These are phyloP conservation scores for Andrena hattorfiana DNA, from an alignment of 2,888 invertebrate genomes.

Conservation along the genomic window DNA sequence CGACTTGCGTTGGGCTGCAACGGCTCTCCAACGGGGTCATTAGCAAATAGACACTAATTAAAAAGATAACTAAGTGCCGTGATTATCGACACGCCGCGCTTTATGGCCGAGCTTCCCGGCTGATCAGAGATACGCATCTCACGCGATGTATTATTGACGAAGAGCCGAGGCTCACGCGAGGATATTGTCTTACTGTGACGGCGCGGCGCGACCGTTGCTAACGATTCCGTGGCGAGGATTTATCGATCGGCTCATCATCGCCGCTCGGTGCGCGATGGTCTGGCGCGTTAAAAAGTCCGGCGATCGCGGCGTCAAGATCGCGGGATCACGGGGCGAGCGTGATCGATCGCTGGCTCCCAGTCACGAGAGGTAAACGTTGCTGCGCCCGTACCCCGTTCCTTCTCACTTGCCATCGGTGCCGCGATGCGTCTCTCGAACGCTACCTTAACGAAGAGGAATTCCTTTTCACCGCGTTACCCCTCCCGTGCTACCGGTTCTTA, in stretches of 20 bases:
- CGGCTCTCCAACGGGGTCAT: constrained; percentile 55
- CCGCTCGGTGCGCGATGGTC: constrained; percentile 31
- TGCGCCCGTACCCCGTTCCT: constrained; percentile 22
- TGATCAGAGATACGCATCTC: constrained; percentile 64
- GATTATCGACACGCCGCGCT: constrained; percentile 68
- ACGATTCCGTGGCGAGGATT: constrained; percentile 60
- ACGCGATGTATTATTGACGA: constrained; percentile 65
- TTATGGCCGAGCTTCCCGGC: constrained; percentile 42
- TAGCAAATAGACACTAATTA: constrained; percentile 76
- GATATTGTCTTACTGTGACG: constrained; percentile 56
- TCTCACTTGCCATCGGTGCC: constrained; percentile 28
- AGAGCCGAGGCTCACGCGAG: constrained; percentile 62
- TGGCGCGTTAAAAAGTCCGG: constrained; percentile 40
- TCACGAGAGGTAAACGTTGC: constrained; percentile 40
- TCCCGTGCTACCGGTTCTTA: constrained; percentile 70
- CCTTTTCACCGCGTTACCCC: constrained; percentile 57
- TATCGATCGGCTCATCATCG: constrained; percentile 67
- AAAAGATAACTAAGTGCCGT: constrained; percentile 65
- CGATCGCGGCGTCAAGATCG: constrained; percentile 60
- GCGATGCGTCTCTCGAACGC: constrained; percentile 9
- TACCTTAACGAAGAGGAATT: constrained; percentile 67
- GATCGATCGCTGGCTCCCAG: constrained; percentile 64
- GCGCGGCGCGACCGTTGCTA: constrained; percentile 40
- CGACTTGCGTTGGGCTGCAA: not conserved
- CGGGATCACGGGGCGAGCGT: constrained; percentile 48